A percentile compares a stretch with the other conserved stretches of the same genome.
Conservation (phyloP, 2,797 vertebrate species). For the Lagorchestes hirsutus region DNA sequence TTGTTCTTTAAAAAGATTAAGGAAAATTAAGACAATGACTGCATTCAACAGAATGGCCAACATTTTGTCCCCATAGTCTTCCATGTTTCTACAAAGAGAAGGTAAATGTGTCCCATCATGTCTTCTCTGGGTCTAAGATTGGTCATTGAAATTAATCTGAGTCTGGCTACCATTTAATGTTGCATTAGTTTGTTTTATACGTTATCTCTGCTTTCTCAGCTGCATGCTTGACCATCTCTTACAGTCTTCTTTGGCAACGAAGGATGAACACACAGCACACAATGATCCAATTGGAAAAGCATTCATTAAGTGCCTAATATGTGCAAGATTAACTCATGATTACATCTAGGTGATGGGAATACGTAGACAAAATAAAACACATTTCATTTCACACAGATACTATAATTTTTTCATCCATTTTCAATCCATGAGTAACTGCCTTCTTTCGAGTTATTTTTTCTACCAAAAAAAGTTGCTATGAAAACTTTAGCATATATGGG, state of each 20-base stretch:
- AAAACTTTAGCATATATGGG: neutral
- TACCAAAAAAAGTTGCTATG: neutral
- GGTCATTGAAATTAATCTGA: neutral
- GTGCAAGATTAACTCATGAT: neutral
- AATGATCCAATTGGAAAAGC: neutral
- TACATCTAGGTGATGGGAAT: neutral
- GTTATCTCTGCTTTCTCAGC: neutral
- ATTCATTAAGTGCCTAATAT: neutral
- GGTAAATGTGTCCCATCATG: neutral
- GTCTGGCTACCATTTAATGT: neutral
- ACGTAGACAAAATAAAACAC: neutral
- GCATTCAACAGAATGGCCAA: neutral
- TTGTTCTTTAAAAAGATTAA: neutral
- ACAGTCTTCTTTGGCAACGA: no score
- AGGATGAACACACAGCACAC: no score
- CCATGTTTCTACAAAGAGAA: neutral
- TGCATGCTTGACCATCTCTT: no score
- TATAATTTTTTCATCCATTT: neutral
- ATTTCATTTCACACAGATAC: neutral
- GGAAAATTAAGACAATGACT: neutral
- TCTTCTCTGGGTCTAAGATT: neutral
- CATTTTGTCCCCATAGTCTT: neutral
- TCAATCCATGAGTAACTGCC: neutral
- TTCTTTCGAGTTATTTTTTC: neutral
- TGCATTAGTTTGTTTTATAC: neutral